Evolutionary conservation across 2,888 invertebrate species (phyloP), one percentile per base, ranked within the genome.

Genomic region (Boloria euphrosyne): DNA sequence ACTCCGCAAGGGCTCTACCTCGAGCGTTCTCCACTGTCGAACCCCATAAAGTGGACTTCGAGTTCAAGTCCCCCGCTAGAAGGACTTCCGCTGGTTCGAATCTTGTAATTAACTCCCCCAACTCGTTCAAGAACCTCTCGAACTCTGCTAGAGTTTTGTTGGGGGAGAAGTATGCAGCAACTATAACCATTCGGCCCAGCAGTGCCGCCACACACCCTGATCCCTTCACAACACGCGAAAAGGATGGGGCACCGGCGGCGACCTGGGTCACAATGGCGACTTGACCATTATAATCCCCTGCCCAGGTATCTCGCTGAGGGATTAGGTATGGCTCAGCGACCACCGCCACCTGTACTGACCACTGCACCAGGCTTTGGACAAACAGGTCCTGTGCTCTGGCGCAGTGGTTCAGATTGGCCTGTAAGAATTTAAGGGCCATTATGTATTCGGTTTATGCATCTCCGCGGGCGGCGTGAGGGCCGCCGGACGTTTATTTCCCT

Each of bases 321-420:
- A 59, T 16, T 1, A 13, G 31, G 7, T 59, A 50, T 1, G 59
- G 59, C 38, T 59, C 59, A n/a, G 49, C 47, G 14, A 17, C 60
- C 13, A 60, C 47, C 4, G 62, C 54, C 13, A 54, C 7, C 5
- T 47, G 31, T 2, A 22, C 22, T 4, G 22, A 22, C 22, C 22
- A 5, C 4, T 3, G n/a, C n/a, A n/a, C n/a, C n/a, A n/a, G n/a
- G n/a, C n/a, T n/a, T n/a, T n/a, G n/a, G n/a, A n/a, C n/a, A n/a
- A n/a, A n/a, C n/a, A n/a, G n/a, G n/a, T n/a, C n/a, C n/a, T n/a
- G n/a, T n/a, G n/a, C n/a, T n/a, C n/a, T n/a, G n/a, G n/a, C n/a
- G n/a, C n/a, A n/a, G n/a, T n/a, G n/a, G n/a, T n/a, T n/a, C n/a
- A n/a, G n/a, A n/a, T n/a, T n/a, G n/a, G n/a, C n/a, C n/a, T n/a